These are phyloP conservation scores for Mastomys coucha DNA, from an alignment of 2,113 vertebrate species.

Conservation along the genomic window DNA sequence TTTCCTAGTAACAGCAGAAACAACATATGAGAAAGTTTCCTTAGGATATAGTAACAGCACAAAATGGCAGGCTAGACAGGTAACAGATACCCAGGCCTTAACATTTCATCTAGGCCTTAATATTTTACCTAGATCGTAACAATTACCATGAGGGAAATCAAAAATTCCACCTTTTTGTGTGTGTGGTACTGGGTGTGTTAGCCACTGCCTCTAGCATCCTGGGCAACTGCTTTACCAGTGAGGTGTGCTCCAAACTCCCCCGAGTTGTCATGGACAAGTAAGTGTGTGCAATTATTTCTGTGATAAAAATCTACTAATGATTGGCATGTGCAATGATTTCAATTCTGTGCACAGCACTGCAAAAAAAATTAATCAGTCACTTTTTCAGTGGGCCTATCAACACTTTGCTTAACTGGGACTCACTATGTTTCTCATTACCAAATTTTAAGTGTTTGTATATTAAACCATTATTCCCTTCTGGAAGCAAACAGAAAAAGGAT, in stretches of 20 bases:
- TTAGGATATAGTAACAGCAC: too few species aligned
- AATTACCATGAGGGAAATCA: not conserved
- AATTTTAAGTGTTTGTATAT: not conserved
- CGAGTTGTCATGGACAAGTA: not conserved
- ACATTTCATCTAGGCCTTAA: too few species aligned
- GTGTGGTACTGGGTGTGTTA: not conserved
- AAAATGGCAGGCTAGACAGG: too few species aligned
- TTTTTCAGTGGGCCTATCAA: not conserved
- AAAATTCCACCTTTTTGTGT: not conserved
- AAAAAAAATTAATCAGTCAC: not conserved
- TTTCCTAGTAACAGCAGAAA: too few species aligned
- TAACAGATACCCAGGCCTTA: too few species aligned
- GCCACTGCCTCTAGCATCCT: not conserved
- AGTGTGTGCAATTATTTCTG: not conserved
- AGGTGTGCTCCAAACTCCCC: not conserved
- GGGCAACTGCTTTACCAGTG: not conserved
- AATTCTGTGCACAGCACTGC: not conserved
- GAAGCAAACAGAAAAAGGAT: not conserved
- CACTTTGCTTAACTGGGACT: not conserved
- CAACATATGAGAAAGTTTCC: too few species aligned
- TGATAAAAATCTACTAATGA: not conserved
- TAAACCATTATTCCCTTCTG: constrained; percentile 9
- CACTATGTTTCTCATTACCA: not conserved
- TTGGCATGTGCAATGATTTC: not conserved
- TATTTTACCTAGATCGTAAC: too few species aligned